Evolutionary conservation across 2,113 vertebrate species (phyloP).

Genomic region (Ptyas mucosa): DNA sequence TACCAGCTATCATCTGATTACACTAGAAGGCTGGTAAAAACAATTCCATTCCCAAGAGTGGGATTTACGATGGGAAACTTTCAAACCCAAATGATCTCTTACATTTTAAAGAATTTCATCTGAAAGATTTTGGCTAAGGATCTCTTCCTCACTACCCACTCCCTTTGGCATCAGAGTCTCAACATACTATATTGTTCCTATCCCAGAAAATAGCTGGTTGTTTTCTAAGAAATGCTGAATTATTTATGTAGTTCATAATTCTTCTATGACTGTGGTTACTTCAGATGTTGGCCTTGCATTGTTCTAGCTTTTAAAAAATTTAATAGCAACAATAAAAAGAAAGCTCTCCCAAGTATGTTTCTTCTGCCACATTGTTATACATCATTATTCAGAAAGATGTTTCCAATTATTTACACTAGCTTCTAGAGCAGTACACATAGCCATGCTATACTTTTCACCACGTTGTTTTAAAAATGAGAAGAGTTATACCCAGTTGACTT

Average conservation of each 20-base stretch:
- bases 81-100: background rate
- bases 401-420: background rate
- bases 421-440: background rate
- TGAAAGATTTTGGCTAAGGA: conserved; percentile 16
- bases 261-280: conserved; percentile 4
- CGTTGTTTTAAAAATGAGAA: background rate
- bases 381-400: background rate
- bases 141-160: background rate
- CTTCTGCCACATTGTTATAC: background rate
- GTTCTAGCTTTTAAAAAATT: conserved; percentile 31
- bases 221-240: conserved; percentile 38
- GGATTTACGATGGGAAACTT: conserved; percentile 5
- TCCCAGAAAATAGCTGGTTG: background rate
- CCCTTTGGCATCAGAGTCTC: background rate
- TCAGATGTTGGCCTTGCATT: conserved; percentile 31
- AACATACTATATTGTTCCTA: background rate
- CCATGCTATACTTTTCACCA: background rate
- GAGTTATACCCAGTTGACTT: background rate
- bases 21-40: background rate
- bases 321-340: conserved; percentile 16
- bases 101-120: background rate
- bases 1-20: background rate
- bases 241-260: conserved; percentile 4
- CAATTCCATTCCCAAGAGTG: background rate
- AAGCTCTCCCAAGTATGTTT: conserved; percentile 11